Evolutionary conservation across 2,888 invertebrate species (phyloP), one percentile per base, ranked within the genome.

Genomic region (Dexiosoma caninum): DNA sequence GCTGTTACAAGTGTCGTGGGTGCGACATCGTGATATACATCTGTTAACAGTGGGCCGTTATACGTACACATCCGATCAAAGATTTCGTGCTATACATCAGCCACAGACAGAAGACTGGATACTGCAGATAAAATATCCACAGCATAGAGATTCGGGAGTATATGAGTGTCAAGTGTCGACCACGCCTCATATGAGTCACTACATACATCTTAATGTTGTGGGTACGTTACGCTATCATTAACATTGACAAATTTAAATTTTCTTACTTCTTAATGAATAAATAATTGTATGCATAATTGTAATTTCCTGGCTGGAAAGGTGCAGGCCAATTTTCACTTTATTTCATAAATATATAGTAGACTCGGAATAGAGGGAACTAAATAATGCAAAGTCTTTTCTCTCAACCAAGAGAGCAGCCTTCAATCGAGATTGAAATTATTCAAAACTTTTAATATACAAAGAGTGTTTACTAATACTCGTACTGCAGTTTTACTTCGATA

Each of bases 111-210:
- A 97, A 91, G 97, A 97, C 91, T 97, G 97, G 96, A 96, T 95
- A 82, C 92, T 97, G 85, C 95, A 95, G 92, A 96, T 97, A 90
- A 96, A 97, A 90, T 97, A 96, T 89, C 95, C 97, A 1, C 97
- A 97, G 89, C 95, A 96, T 89, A 93, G 96, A 84, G 97, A 97
- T 79, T 90, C 90, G 1, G 97, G 97, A 79, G 94, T 96, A 86
- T 97, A 97, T 91, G 97, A 97, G 91, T 97, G 97, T 91, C 97
- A 97, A 92, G 95, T 97, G 88, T 96, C 96, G 85, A 97, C 97
- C 81, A 96, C 96, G 76, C 97, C 97, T 21, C 97, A 97, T 88
- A 95, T 96, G 92, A 96, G 96, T 87, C 97, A 97, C 90, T 96
- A 95, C 89, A 95, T 97, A 88, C 95, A 96, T 90, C 93, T 97